Evolutionary conservation across 2,888 invertebrate genomes (phyloP).

Genomic region (Leucania comma): DNA sequence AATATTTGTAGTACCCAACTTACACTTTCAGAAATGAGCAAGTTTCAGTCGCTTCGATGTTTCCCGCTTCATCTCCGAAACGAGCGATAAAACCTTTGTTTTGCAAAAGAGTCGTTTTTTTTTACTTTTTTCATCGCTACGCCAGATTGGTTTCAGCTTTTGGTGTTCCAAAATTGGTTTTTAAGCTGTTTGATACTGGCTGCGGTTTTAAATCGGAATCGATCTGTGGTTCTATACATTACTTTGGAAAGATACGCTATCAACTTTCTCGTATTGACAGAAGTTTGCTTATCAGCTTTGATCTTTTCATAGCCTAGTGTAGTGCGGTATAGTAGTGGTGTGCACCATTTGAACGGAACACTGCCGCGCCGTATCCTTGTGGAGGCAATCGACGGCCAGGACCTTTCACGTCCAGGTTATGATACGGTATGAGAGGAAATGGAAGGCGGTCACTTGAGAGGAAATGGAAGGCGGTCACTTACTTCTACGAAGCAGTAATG

Average conservation of each 20-base stretch:
- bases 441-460: no score
- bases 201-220: conserved; percentile 9
- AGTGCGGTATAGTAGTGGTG: no score
- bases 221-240: neutral
- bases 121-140: conserved; percentile 23
- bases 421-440: no score
- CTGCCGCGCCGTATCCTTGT: no score
- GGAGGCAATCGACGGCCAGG: no score
- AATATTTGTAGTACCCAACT: conserved; percentile 41
- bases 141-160: conserved; percentile 51
- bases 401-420: no score
- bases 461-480: no score
- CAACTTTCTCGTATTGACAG: no score
- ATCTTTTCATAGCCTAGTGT: no score
- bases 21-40: conserved; percentile 52
- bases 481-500: no score
- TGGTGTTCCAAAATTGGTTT: conserved; percentile 33
- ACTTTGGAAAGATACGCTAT: neutral
- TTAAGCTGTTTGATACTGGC: conserved; percentile 7
- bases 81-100: conserved; percentile 42
- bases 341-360: no score
- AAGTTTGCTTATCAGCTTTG: no score
- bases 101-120: conserved; percentile 31
- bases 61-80: conserved; percentile 50
- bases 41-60: conserved; percentile 37